Evolutionary conservation across 2,113 vertebrate species (phyloP).

Genomic region (Tychaedon coryphoeus): DNA sequence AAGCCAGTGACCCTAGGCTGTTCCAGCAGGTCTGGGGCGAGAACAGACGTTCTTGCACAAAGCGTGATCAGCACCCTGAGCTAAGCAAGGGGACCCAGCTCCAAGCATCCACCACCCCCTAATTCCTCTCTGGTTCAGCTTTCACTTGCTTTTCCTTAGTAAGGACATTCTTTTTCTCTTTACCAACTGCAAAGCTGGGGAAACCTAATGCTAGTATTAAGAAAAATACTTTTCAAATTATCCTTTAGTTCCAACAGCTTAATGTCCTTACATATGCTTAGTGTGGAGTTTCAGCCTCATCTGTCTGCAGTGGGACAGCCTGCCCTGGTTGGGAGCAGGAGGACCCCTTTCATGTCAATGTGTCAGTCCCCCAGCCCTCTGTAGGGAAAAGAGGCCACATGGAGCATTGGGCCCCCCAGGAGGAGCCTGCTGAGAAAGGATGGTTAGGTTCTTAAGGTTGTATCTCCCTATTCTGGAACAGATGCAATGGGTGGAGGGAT

Average conservation of each 20-base stretch:
- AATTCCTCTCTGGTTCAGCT: slow-evolving; percentile 45
- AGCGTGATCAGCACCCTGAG: not conserved
- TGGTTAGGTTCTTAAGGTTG: not conserved
- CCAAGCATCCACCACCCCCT: not conserved
- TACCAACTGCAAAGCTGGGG: slow-evolving; percentile 38
- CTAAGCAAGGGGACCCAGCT: not conserved
- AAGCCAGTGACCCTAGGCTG: not conserved
- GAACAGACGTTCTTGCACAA: not conserved
- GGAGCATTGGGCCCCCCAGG: not conserved
- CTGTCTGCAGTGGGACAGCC: not conserved
- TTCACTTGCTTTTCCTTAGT: slow-evolving; percentile 59
- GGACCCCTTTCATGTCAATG: not conserved
- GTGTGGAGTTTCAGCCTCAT: slow-evolving; percentile 63
- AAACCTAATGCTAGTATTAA: slow-evolving; percentile 51
- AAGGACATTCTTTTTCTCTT: slow-evolving; percentile 60
- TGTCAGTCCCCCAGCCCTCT: not conserved
- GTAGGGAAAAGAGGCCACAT: not conserved
- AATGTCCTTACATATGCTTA: slow-evolving; percentile 41
- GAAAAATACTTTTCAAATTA: slow-evolving; percentile 62
- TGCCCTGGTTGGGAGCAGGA: not conserved
- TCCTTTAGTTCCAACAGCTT: slow-evolving; percentile 53
- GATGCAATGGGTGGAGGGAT: not conserved
- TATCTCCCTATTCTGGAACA: not conserved
- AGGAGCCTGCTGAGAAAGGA: not conserved
- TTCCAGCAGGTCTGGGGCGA: not conserved